Conservation (phyloP, 2,113 vertebrate genomes). For the Chloroceryle aenea region DNA sequence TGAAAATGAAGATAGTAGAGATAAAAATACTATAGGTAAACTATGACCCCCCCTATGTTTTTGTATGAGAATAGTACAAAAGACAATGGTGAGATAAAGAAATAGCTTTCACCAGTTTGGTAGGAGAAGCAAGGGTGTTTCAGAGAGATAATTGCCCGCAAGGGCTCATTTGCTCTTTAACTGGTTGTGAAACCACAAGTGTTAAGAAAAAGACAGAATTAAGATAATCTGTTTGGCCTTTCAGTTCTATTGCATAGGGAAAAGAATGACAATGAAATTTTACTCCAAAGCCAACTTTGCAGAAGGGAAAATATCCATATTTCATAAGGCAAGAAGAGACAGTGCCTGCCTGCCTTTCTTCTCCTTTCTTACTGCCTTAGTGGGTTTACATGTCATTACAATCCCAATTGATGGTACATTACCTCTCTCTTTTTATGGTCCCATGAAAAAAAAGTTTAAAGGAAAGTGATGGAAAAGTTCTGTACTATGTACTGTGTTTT, state of each 20-base stretch:
- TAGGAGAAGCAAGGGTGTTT: not conserved
- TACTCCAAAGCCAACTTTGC: not conserved
- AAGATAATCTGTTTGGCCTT: not conserved
- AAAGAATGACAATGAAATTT: not conserved
- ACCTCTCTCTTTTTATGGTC: not conserved
- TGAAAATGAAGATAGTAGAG: not conserved
- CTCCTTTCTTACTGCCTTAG: not conserved
- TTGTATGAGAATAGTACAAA: not conserved
- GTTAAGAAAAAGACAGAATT: not conserved
- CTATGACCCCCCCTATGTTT: not conserved
- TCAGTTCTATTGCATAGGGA: not conserved
- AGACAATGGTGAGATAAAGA: accelerated
- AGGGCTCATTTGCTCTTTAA: not conserved
- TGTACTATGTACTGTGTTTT: not conserved
- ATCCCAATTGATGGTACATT: not conserved
- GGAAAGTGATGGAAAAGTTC: not conserved
- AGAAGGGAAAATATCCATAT: not conserved
- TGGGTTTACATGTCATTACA: not conserved
- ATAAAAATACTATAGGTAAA: not conserved
- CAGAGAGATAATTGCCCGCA: not conserved
- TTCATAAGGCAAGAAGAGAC: not conserved
- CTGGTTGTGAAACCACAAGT: not conserved
- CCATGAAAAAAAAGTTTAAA: not conserved
- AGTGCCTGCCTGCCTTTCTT: not conserved
- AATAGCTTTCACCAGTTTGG: not conserved